Conservation (phyloP, 2,113 vertebrate species). For the Carollia perspicillata region DNA sequence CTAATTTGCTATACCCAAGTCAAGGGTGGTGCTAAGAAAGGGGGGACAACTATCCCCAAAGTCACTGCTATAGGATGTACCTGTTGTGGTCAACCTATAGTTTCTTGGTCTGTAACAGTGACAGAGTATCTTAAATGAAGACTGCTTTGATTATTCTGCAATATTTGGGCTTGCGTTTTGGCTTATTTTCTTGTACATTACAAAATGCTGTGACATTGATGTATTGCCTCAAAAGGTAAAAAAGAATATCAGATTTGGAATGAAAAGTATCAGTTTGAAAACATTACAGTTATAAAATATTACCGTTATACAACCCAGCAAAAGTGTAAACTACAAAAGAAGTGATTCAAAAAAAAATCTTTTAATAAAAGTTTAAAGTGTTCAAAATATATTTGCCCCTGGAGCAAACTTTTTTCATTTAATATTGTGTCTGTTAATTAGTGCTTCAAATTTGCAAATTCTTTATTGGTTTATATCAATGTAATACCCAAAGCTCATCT, state of each 20-base stretch:
- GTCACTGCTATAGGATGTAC: neutral
- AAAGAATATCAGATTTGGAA: conserved; percentile 61
- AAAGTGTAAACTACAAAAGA: conserved; percentile 80
- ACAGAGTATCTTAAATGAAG: conserved; percentile 34
- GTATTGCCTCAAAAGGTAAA: conserved; percentile 71
- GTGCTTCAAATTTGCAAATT: conserved; percentile 91
- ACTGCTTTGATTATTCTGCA: conserved; percentile 25
- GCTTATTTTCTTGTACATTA: conserved; percentile 63
- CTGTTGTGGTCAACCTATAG: neutral
- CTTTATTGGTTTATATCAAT: conserved; percentile 91
- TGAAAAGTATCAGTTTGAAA: conserved; percentile 72
- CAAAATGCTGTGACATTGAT: conserved; percentile 64
- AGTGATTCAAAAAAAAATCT: conserved; percentile 83
- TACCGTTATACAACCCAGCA: conserved; percentile 63
- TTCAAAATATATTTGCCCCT: conserved; percentile 90
- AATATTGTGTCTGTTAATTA: conserved; percentile 93
- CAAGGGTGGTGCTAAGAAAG: neutral
- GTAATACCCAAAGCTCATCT: conserved; percentile 92
- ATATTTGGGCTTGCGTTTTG: conserved; percentile 40
- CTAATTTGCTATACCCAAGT: neutral
- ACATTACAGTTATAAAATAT: neutral
- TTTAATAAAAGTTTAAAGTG: conserved; percentile 91
- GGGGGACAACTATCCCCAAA: neutral
- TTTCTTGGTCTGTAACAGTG: conserved; percentile 15
- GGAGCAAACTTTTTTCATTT: conserved; percentile 92